These are phyloP conservation scores for Halcyon chelicuti DNA, from an alignment of 2,797 vertebrate genomes.

Conservation along the genomic window DNA sequence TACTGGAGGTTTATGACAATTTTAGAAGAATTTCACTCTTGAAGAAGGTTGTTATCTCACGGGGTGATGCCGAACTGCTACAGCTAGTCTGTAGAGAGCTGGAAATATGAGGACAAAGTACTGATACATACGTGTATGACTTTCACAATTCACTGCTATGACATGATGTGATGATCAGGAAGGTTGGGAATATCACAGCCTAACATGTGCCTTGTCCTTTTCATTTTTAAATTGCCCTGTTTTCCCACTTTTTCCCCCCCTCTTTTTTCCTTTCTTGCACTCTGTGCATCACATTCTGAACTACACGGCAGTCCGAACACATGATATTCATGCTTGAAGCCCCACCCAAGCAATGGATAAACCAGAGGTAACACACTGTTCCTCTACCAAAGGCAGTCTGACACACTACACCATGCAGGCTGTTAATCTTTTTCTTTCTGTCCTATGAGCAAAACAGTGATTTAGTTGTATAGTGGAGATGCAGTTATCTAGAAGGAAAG, in stretches of 20 bases:
- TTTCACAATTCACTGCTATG: background rate
- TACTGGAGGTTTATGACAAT: background rate
- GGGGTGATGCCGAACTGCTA: background rate
- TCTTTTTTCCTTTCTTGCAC: background rate
- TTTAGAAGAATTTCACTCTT: background rate
- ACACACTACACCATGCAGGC: background rate
- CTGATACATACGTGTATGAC: background rate
- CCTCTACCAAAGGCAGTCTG: background rate
- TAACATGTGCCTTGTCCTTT: background rate
- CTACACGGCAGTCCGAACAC: background rate
- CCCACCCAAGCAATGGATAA: background rate
- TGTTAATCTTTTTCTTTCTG: background rate
- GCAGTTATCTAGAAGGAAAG: constrained; percentile 21
- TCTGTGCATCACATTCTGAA: background rate
- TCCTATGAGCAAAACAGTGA: background rate
- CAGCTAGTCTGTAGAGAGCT: background rate
- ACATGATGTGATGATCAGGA: background rate
- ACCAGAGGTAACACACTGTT: background rate
- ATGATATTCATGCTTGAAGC: background rate
- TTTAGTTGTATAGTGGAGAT: background rate
- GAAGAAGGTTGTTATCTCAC: background rate
- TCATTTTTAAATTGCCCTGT: background rate
- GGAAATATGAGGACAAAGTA: background rate
- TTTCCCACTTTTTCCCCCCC: background rate
- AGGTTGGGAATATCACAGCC: background rate